phyloP scores from a whole-genome alignment of 1,140 invertebrate species.

The Dendrolimus kikuchii region DNA sequence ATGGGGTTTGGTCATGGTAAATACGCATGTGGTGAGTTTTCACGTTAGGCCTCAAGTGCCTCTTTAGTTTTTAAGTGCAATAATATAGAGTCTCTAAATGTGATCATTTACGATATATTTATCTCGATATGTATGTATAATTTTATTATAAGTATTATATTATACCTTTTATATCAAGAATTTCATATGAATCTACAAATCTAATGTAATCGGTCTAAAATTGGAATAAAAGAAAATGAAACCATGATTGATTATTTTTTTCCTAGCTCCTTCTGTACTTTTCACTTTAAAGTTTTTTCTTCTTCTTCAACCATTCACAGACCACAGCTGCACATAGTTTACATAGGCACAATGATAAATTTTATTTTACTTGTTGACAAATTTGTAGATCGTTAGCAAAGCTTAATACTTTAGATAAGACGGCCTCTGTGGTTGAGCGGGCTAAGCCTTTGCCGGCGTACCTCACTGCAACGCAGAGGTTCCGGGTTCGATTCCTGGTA shows the following conservation, averaged over 20 bases:
- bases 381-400: too few species aligned
- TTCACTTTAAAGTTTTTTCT: too few species aligned
- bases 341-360: too few species aligned
- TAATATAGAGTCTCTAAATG: constrained; percentile 52
- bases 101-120: constrained; percentile 61
- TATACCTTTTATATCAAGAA: constrained; percentile 48
- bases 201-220: constrained; percentile 49
- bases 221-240: constrained; percentile 27
- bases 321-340: too few species aligned
- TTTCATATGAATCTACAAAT: constrained; percentile 53
- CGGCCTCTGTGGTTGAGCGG: too few species aligned
- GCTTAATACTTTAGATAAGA: too few species aligned
- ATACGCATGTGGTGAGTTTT: constrained; percentile 66
- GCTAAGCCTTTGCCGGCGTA: too few species aligned
- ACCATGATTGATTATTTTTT: constrained; percentile 1
- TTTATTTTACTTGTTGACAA: too few species aligned
- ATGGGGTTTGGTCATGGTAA: constrained; percentile 52
- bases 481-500: too few species aligned
- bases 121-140: constrained; percentile 39
- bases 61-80: constrained; percentile 43
- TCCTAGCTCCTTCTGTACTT: background rate
- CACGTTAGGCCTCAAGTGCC: constrained; percentile 48
- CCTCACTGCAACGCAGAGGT: too few species aligned
- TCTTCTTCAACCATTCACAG: too few species aligned
- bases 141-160: constrained; percentile 21